Evolutionary conservation across 2,888 invertebrate genomes (phyloP), one percentile per base, ranked within the genome.

Genomic region (Prionchulus punctatus): DNA sequence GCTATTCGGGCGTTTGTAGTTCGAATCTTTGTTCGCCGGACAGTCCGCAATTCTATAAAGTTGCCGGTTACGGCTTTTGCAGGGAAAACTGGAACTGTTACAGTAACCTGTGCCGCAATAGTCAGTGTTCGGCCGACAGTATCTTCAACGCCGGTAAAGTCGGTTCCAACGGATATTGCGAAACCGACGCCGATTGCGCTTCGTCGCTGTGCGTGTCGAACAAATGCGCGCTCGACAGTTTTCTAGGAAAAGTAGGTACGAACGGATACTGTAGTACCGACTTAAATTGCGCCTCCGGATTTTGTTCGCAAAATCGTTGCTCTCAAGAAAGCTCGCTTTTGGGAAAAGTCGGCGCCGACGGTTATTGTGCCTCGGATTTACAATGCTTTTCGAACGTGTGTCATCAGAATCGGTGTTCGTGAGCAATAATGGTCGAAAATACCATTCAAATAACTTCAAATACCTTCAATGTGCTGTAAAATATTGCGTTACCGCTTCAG

Each of bases 341-440:
- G 12, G 50, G 50, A 28, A 26, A 28, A 15, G 50, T 49, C 12
- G 50, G 50, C 27, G 12, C 27, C 26, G 21, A 26, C 30, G 30
- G 50, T 28, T 4, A 4, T 15, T 49, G 50, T 21, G 12, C 12
- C 12, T 26, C 26, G 23, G 28, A 49, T 30, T 49, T 7, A 3
- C 50, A 49, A 18, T 49, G 50, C 30, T 49, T 28, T 7, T 49
- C 50, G 26, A 49, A 49, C 28, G 12, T 26, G 30, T 49, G 50
- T 23, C 23, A n/a, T 45, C 12, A 23, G 7, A 45, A 45, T 45
- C 12, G 4, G 12, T 45, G 45, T 45, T 45, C 23, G 23, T 45
- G 23, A 45, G n/a, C n/a, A n/a, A n/a, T n/a, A n/a, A n/a, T n/a
- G n/a, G n/a, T n/a, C n/a, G n/a, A n/a, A n/a, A n/a, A n/a, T n/a